Conservation (phyloP, 2,797 vertebrate genomes). For the Avahi laniger region DNA sequence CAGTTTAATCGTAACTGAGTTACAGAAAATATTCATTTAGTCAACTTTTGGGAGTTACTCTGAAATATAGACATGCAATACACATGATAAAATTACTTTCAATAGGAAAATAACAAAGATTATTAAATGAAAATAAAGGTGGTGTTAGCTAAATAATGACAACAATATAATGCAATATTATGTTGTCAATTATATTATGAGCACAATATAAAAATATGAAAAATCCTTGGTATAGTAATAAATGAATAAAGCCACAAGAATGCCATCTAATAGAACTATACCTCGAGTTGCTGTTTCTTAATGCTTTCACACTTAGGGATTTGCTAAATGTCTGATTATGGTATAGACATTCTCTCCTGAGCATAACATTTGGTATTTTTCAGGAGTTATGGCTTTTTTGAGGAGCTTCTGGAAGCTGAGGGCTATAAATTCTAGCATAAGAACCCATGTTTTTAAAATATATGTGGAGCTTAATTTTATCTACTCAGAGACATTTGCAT, state of each 20-base stretch:
- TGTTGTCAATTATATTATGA: not conserved
- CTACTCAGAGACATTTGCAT: not conserved
- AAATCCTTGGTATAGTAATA: not conserved
- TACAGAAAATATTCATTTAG: not conserved
- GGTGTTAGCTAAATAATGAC: not conserved
- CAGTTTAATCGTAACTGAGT: not conserved
- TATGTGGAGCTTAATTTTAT: not conserved
- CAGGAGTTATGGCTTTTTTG: not conserved
- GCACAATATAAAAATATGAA: not conserved
- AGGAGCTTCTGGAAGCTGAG: not conserved
- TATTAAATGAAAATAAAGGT: not conserved
- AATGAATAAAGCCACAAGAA: not conserved
- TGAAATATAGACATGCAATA: not conserved
- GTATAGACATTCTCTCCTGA: not conserved
- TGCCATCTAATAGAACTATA: not conserved
- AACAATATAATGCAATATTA: not conserved
- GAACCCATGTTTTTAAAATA: not conserved
- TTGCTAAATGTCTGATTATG: not conserved
- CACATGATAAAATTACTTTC: not conserved
- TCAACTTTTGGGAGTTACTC: not conserved
- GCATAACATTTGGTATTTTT: not conserved
- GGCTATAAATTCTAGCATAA: not conserved
- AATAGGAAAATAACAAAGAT: not conserved
- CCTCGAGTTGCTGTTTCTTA: not conserved
- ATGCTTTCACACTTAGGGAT: not conserved